Percentiles rank a stretch among this genome's conserved stretches.
phyloP scores from a whole-genome alignment of 2,113 vertebrate genomes.

The Nerophis lumbriciformis region DNA sequence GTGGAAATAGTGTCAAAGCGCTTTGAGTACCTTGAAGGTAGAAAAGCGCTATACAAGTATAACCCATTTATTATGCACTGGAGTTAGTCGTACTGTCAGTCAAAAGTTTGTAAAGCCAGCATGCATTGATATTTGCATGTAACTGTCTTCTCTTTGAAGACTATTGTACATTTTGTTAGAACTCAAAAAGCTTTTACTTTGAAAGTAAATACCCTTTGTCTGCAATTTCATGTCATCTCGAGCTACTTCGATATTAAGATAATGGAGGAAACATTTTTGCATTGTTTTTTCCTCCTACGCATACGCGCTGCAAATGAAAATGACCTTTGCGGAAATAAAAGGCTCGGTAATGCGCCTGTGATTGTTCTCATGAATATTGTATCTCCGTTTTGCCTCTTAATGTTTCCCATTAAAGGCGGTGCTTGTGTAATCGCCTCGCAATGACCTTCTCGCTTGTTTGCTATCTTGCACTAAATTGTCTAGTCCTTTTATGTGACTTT shows the following conservation, averaged over 20 bases:
- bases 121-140: too few species aligned
- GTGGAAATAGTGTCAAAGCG: too few species aligned
- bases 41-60: too few species aligned
- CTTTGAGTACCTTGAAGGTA: too few species aligned
- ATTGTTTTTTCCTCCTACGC: not conserved
- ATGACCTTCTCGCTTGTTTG: not conserved
- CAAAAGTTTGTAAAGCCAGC: too few species aligned
- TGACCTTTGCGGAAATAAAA: not conserved
- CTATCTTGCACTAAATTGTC: not conserved
- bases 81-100: too few species aligned
- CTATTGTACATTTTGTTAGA: too few species aligned
- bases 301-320: not conserved
- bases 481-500: not conserved
- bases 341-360: not conserved
- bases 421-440: not conserved
- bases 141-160: too few species aligned
- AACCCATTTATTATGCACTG: too few species aligned
- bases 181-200: too few species aligned
- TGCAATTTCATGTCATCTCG: too few species aligned
- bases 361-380: constrained; percentile 1
- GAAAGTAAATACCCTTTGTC: too few species aligned
- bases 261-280: not conserved
- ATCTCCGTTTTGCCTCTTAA: not conserved
- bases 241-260: not conserved
- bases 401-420: not conserved